phyloP scores from a whole-genome alignment of 1,140 invertebrate genomes.

The Thrips palmi region DNA sequence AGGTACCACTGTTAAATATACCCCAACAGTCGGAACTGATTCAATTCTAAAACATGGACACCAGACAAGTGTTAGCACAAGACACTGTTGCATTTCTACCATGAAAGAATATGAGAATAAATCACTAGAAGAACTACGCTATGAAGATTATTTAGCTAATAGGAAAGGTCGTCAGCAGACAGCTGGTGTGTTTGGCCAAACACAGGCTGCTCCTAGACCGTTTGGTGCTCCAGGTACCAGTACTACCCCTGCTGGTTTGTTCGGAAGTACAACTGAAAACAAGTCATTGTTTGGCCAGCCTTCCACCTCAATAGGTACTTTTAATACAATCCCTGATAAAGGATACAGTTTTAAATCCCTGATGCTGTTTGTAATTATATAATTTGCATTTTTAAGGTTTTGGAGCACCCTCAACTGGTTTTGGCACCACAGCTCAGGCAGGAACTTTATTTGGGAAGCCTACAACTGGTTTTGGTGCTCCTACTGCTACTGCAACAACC shows the following conservation, averaged over 20 bases:
- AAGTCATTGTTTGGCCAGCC: slow-evolving; percentile 22
- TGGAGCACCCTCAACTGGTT: slow-evolving; percentile 15
- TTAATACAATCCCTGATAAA: slow-evolving; percentile 18
- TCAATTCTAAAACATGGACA: slow-evolving; percentile 77
- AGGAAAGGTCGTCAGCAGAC: slow-evolving; percentile 50
- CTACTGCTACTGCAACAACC: slow-evolving; percentile 20
- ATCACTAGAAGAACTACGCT: slow-evolving; percentile 79
- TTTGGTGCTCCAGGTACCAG: slow-evolving; percentile 14
- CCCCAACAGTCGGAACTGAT: slow-evolving; percentile 69
- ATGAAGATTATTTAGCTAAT: slow-evolving; percentile 83
- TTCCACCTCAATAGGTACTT: slow-evolving; percentile 17
- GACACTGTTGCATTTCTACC: slow-evolving; percentile 87
- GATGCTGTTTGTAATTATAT: no score
- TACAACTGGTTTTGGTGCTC: slow-evolving; percentile 22
- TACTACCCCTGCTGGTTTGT: slow-evolving; percentile 14
- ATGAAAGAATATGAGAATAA: slow-evolving; percentile 97
- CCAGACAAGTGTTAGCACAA: slow-evolving; percentile 65
- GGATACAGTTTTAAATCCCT: no score
- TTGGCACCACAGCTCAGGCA: slow-evolving; percentile 12
- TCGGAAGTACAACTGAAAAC: slow-evolving; percentile 19
- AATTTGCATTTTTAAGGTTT: slow-evolving; percentile 15
- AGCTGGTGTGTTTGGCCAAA: slow-evolving; percentile 14
- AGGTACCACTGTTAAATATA: slow-evolving; percentile 71
- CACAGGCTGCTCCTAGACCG: slow-evolving; percentile 11
- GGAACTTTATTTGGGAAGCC: slow-evolving; percentile 19